Base-by-base conservation (phyloP, 2,113 vertebrate species). In the Grammomys surdaster region DNA sequence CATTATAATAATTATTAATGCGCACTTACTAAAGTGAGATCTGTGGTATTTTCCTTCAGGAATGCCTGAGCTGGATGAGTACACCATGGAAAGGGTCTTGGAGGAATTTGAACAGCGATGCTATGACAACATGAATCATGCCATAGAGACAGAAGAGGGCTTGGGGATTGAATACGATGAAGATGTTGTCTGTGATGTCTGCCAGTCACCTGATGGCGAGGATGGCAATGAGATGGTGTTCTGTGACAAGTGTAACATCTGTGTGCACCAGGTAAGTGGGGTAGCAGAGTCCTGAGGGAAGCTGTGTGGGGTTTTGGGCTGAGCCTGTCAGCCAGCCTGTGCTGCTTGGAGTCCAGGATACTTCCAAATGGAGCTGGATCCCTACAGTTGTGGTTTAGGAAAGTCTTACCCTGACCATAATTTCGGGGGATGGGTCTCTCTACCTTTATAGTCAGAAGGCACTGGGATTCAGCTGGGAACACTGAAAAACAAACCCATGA, bases 221-320 rank as follows among this genome's bases (percentile, higher is more conserved):
- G 99, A 99, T 1, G 99, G 99, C 98, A 99, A 99, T 0, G 99
- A 99, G 98, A 99, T 99, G 99, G 99, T 99, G 88, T 99, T 99
- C 98, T 99, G 99, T 89, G 99, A 99, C 99, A 99, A 99, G 96
- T 99, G 99, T 98, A 99, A 99, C 98, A 99, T 99, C 96, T 99
- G 99, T 0, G 99, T 99, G 75, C 99, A 99, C 97, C 99, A 99
- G 99, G 99, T 99, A 98, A 0, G 95, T 5, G 88, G 89, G n/a
- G 7, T 11, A n/a, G 65, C 24, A 75, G 28, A 58, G 36, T 20
- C 46, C 43, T 22, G 63, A 26, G 6, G 14, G 31, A 22, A 48
- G 63, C 33, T 69, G 26, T 3, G 22, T 88, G 22, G 7, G 22
- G 12, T 88, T 43, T 36, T 73, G 69, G 87, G 54, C 24, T 89